Evolutionary conservation across 2,888 invertebrate genomes (phyloP).

Genomic region (Diaperis boleti): DNA sequence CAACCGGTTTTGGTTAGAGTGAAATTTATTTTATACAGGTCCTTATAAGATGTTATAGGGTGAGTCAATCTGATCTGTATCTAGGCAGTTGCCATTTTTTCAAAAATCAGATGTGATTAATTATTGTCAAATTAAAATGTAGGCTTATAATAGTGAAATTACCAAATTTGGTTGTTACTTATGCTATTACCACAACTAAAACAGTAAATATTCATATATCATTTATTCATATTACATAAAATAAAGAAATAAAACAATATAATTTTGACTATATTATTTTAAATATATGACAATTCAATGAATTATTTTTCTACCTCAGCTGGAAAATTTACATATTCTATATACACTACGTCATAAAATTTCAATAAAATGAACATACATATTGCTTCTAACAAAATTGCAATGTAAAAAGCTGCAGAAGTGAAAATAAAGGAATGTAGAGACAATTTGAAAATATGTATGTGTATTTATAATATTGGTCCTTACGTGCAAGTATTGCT

Average conservation of each 20-base stretch:
- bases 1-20: no score
- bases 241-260: conserved; percentile 56
- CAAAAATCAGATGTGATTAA: no score
- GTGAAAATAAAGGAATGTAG: conserved; percentile 33
- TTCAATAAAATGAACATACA: conserved; percentile 51
- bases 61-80: no score
- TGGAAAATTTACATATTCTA: conserved; percentile 56
- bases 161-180: no score
- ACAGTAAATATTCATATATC: conserved; percentile 41
- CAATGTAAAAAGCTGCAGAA: conserved; percentile 2
- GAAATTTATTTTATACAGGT: no score
- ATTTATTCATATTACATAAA: conserved; percentile 58
- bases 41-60: no score
- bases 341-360: conserved; percentile 56
- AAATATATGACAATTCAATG: conserved; percentile 51
- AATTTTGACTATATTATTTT: conserved; percentile 52
- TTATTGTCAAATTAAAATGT: no score
- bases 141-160: no score
- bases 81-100: no score
- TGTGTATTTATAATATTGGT: conserved; percentile 54
- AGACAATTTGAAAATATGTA: conserved; percentile 38
- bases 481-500: conserved; percentile 61
- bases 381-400: conserved; percentile 40
- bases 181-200: no score
- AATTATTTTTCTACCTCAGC: conserved; percentile 34